These are phyloP conservation scores for Eucera pruinosa DNA, from an alignment of 2,888 invertebrate genomes.

Conservation along the genomic window DNA sequence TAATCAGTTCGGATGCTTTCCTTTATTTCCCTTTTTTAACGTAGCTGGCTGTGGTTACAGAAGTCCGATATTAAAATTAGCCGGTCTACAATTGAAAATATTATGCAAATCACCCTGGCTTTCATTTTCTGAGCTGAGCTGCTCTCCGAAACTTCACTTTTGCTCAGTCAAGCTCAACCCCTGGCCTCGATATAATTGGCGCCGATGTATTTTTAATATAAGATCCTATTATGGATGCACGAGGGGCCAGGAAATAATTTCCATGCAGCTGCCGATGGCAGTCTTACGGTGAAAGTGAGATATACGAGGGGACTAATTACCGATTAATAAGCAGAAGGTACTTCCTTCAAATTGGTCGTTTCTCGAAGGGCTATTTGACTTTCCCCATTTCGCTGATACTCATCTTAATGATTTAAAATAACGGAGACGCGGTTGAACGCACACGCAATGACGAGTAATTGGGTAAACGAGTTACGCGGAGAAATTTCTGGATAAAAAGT, in stretches of 20 bases:
- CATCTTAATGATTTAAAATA: background rate
- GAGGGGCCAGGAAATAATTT: background rate
- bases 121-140: too few species aligned
- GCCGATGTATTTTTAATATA: background rate
- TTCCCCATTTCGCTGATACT: background rate
- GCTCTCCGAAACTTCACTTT: too few species aligned
- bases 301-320: conserved; percentile 7
- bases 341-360: conserved; percentile 1
- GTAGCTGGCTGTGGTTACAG: too few species aligned
- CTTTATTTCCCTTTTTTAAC: too few species aligned
- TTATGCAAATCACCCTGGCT: too few species aligned
- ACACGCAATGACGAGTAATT: background rate
- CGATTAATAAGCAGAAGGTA: conserved; percentile 15
- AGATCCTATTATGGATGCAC: background rate
- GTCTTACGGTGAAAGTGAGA: conserved; percentile 28
- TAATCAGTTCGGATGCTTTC: too few species aligned
- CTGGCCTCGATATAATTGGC: background rate
- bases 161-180: too few species aligned
- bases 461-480: background rate
- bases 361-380: background rate
- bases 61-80: too few species aligned
- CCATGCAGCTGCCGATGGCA: background rate
- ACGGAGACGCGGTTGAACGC: background rate
- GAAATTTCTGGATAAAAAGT: conserved; percentile 8
- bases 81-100: too few species aligned